Evolutionary conservation across 1,140 invertebrate genomes (phyloP).

Genomic region (Acromyrmex echinatior): DNA sequence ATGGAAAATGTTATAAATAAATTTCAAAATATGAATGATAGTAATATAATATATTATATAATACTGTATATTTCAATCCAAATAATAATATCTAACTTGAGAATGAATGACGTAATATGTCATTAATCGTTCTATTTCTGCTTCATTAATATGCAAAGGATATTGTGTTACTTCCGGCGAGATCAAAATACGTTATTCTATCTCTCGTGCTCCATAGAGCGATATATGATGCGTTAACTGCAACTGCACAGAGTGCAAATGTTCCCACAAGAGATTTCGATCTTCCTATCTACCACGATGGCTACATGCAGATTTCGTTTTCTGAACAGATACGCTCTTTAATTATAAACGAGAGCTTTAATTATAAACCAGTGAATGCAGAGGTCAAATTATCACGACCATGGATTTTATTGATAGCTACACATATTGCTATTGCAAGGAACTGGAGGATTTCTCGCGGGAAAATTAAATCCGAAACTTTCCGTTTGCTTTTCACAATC

Average conservation of each 20-base stretch:
- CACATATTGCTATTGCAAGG: conserved; percentile 4
- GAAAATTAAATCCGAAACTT: conserved; percentile 16
- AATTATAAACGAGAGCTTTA: conserved; percentile 25
- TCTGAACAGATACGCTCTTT: conserved; percentile 10
- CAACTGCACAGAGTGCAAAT: conserved; percentile 30
- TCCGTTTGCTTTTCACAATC: neutral
- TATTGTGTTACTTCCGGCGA: conserved; percentile 10
- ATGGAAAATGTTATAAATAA: conserved; percentile 12
- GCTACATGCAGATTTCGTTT: conserved; percentile 33
- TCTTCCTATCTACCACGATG: neutral
- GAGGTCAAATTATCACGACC: conserved; percentile 33
- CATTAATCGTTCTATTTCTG: neutral
- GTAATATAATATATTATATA: conserved; percentile 5
- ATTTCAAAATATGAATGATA: neutral
- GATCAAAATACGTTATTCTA: conserved; percentile 16
- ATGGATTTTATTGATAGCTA: neutral
- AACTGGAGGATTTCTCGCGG: neutral
- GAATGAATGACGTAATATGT: neutral
- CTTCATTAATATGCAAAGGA: conserved; percentile 33
- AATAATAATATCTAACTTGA: conserved; percentile 37
- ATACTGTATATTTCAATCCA: neutral
- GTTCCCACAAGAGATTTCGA: conserved; percentile 46
- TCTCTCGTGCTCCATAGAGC: neutral
- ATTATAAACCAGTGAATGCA: neutral
- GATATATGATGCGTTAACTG: conserved; percentile 26